Evolutionary conservation across 2,113 vertebrate genomes (phyloP), one percentile per base, ranked within the genome.

Genomic region (Eidolon helvum): DNA sequence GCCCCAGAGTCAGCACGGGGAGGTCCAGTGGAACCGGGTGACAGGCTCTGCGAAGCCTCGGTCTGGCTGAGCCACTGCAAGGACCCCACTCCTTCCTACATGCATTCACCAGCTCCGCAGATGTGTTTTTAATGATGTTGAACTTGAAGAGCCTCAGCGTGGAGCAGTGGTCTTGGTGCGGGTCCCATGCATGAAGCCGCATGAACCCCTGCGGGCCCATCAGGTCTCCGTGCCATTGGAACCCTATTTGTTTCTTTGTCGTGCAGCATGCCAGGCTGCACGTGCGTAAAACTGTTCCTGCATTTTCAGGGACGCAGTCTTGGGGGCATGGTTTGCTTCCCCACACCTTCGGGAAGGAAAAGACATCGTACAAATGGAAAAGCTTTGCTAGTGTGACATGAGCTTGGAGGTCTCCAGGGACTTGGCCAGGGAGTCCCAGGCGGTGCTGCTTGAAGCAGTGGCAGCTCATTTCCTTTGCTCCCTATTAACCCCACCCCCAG

Each of bases 141-240:
- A 30, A 50, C 78, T 22, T 57, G 19, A 66, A 80, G 50, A 38
- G 26, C 91, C 24, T 19, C 59, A 2, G 26, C 35, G 2, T 59
- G 30, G 40, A 9, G 7, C 69, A 26, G 69, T 33, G 38, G 5
- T n/a, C 48, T 91, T 14, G 19, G 19, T 6, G 3, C 24, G 30
- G 57, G 26, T 38, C 28, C 38, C 2, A 0, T 15, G 48, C 59
- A 0, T 86, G 57, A 71, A 71, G 15, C 30, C 45, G 0, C 0
- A 24, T 91, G 48, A 86, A 24, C 35, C 78, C 78, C 30, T 0
- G 0, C 19, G 53, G 66, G 19, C 84, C 55, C 19, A 2, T 10
- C 4, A 0, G 33, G 35, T 79, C 95, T 48, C n/a, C 10, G 35
- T 26, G 1, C 38, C 26, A 0, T 2, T 10, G 14, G 59, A 61